phyloP scores from a whole-genome alignment of 2,113 vertebrate genomes.

The Megaleporinus macrocephalus region DNA sequence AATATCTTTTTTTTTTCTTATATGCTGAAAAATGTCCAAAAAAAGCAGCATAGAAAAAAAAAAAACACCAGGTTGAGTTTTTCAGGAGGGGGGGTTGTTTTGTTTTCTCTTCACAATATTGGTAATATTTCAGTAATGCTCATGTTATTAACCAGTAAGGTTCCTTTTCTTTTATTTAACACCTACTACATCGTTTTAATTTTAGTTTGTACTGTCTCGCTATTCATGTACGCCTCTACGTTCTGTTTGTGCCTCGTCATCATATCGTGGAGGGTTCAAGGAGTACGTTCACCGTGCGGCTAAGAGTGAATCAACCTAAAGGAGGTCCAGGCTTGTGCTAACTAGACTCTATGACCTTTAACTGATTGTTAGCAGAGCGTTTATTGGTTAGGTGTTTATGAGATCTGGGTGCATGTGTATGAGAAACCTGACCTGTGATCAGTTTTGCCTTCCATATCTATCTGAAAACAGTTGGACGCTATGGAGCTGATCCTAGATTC shows the following conservation, averaged over 20 bases:
- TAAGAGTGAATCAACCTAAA: background rate
- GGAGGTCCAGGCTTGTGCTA: no score
- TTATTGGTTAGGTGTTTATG: background rate
- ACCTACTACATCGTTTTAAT: conserved; percentile 3
- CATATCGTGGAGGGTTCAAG: background rate
- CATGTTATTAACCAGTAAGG: conserved; percentile 14
- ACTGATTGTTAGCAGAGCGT: background rate
- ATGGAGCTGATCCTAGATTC: conserved; percentile 4
- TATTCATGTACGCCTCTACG: conserved; percentile 27
- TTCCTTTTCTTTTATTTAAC: conserved; percentile 27
- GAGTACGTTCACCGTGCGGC: background rate
- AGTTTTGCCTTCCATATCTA: background rate
- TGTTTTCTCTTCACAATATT: conserved; percentile 1
- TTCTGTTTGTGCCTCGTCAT: conserved; percentile 40
- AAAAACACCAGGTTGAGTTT: background rate
- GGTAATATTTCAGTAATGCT: background rate
- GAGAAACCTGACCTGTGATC: background rate
- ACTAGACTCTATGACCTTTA: background rate
- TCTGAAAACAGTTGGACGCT: background rate
- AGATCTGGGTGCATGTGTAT: background rate
- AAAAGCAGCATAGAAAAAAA: conserved; percentile 12
- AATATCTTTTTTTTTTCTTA: conserved; percentile 33
- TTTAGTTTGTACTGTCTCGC: background rate
- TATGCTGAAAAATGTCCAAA: conserved; percentile 30
- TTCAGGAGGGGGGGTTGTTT: background rate